Evolutionary conservation across 1,140 invertebrate genomes (phyloP).

Genomic region (Lasaia peninsularis): DNA sequence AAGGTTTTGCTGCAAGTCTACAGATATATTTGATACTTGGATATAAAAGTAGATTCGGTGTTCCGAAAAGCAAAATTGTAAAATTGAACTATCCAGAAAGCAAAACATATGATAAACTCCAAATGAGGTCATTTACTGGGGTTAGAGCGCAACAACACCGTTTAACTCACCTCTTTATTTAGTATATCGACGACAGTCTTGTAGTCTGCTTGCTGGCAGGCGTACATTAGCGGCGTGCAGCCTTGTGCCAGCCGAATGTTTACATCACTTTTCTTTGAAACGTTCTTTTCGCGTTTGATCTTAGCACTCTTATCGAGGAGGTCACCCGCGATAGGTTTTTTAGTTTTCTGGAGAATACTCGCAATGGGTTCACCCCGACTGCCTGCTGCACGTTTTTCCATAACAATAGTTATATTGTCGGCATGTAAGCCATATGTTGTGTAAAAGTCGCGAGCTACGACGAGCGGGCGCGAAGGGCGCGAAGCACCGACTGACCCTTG

Average conservation of each 20-base stretch:
- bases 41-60: too few relatives aligned
- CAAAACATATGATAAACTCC: background rate
- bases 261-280: constrained; percentile 51
- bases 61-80: too few relatives aligned
- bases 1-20: too few relatives aligned
- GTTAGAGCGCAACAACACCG: background rate
- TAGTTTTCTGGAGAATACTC: constrained; percentile 66
- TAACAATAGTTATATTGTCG: constrained; percentile 48
- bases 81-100: too few relatives aligned
- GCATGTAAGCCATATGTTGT: constrained; percentile 39
- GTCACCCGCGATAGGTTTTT: constrained; percentile 47
- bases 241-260: constrained; percentile 73
- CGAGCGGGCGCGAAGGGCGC: constrained; percentile 66
- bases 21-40: too few relatives aligned
- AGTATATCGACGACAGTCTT: constrained; percentile 68
- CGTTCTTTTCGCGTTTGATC: constrained; percentile 58
- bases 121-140: too few relatives aligned
- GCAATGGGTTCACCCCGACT: constrained; percentile 62
- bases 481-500: constrained; percentile 55
- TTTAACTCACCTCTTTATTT: constrained; percentile 70
- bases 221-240: constrained; percentile 91
- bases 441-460: constrained; percentile 31
- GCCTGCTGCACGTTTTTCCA: constrained; percentile 61
- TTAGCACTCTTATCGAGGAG: constrained; percentile 65
- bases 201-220: constrained; percentile 87